These are phyloP conservation scores for Sinocyclocheilus rhinocerous DNA, from an alignment of 2,113 vertebrate genomes.

Conservation along the genomic window DNA sequence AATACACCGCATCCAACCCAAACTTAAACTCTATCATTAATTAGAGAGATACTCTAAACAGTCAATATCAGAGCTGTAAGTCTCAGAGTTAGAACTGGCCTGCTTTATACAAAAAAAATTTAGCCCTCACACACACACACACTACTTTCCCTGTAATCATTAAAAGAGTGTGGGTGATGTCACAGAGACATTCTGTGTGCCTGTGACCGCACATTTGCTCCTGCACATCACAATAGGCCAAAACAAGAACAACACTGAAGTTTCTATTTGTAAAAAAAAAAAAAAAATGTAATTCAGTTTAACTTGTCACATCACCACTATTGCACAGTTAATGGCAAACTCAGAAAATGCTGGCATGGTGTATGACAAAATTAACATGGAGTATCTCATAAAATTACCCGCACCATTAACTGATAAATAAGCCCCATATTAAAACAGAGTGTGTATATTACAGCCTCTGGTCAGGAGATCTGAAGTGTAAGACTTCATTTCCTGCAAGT, in stretches of 20 bases:
- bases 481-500: conserved; percentile 19
- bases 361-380: background rate
- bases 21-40: background rate
- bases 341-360: background rate
- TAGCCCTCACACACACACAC: background rate
- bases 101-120: background rate
- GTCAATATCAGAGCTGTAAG: background rate
- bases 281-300: background rate
- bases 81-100: background rate
- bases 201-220: background rate
- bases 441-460: conserved; percentile 3
- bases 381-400: conserved; percentile 1
- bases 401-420: conserved; percentile 9
- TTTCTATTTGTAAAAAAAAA: background rate
- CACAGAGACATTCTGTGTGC: conserved; percentile 3
- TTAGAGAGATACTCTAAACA: background rate
- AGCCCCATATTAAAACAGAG: background rate
- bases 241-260: background rate
- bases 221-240: background rate
- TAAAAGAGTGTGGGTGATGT: conserved; percentile 1
- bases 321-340: background rate
- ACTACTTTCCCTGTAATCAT: conserved; percentile 4
- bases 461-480: background rate
- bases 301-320: background rate
- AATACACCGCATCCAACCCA: background rate